These are phyloP conservation scores for Drosophila bocki DNA, from an alignment of 1,140 invertebrate genomes.

Conservation along the genomic window DNA sequence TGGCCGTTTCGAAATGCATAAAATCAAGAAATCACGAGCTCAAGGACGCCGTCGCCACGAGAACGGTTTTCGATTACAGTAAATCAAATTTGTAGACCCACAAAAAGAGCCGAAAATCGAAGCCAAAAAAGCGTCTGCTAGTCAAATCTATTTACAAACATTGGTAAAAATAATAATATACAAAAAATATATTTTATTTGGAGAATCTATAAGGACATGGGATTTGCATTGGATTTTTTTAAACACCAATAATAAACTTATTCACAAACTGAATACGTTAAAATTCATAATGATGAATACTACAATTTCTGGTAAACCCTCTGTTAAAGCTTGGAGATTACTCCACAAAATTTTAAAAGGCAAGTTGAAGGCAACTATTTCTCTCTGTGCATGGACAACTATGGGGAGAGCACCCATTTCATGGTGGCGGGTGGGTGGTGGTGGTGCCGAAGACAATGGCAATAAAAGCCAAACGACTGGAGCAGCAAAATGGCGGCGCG, in stretches of 20 bases:
- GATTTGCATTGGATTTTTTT: neutral
- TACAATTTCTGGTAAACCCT: too few species aligned
- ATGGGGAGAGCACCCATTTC: neutral
- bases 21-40: slow-evolving; percentile 20
- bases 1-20: slow-evolving; percentile 19
- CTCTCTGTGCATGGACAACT: slow-evolving; percentile 3
- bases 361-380: neutral
- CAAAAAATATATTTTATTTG: too few species aligned
- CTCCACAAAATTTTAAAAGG: neutral
- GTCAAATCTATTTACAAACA: neutral
- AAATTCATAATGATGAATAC: neutral
- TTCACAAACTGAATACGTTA: neutral
- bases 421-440: neutral
- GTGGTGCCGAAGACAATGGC: slow-evolving; percentile 47
- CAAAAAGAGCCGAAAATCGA: slow-evolving; percentile 29
- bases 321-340: neutral
- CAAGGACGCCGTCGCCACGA: slow-evolving; percentile 32
- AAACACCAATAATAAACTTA: neutral
- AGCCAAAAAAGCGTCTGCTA: slow-evolving; percentile 56
- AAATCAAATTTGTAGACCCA: slow-evolving; percentile 66
- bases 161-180: neutral
- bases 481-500: slow-evolving; percentile 64
- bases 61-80: slow-evolving; percentile 62
- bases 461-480: slow-evolving; percentile 61
- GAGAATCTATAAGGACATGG: neutral